Conservation (phyloP, 2,888 invertebrate species). For the Aquatica leii region DNA sequence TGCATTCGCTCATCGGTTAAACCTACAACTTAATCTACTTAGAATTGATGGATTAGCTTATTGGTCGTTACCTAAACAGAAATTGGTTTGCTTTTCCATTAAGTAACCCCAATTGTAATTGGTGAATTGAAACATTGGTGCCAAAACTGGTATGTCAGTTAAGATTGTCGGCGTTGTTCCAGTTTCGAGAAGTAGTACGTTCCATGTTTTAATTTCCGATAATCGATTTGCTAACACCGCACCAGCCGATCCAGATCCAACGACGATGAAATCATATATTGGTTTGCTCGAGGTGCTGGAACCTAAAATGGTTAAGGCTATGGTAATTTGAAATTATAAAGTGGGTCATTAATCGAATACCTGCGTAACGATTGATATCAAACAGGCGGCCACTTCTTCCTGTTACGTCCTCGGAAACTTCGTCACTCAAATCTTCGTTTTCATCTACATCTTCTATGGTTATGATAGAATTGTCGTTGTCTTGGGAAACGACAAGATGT, state of each 20-base stretch:
- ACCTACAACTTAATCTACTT: conserved; percentile 40
- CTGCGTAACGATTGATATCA: no score
- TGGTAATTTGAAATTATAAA: no score
- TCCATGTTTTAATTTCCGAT: conserved; percentile 69
- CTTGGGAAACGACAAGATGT: no score
- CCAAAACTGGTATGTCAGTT: conserved; percentile 64
- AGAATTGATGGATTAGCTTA: no score
- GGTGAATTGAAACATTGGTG: conserved; percentile 65
- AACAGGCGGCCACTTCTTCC: no score
- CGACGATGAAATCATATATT: conserved; percentile 70
- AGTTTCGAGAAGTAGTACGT: conserved; percentile 73
- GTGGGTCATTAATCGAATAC: no score
- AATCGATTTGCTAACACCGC: conserved; percentile 75
- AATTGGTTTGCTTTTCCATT: conserved; percentile 65
- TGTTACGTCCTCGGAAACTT: no score
- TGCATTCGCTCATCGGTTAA: conserved; percentile 60
- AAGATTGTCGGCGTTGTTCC: conserved; percentile 64
- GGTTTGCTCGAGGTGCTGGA: no score
- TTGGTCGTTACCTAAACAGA: conserved; percentile 62
- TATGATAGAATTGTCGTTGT: no score
- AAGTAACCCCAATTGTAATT: conserved; percentile 69
- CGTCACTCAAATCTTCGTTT: no score
- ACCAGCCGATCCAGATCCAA: conserved; percentile 77
- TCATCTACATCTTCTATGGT: no score
- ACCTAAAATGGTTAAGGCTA: no score